Percentiles rank a stretch among this genome's conserved stretches.
phyloP scores from a whole-genome alignment of 2,113 vertebrate species.

The Mungos mungo region DNA sequence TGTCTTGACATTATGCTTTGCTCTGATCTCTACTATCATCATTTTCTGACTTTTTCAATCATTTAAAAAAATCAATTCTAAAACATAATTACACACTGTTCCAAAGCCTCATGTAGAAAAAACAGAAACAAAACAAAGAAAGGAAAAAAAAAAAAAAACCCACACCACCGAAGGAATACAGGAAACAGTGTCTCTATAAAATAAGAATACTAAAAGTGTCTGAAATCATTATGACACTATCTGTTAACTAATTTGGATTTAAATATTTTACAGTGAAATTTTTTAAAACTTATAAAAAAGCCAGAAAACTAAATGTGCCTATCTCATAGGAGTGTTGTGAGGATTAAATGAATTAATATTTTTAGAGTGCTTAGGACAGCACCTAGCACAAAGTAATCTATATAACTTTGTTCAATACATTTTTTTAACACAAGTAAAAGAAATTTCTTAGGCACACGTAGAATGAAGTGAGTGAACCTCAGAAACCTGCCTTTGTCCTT shows the following conservation, averaged over 20 bases:
- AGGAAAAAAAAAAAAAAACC: background rate
- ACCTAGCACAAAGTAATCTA: background rate
- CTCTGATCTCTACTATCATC: background rate
- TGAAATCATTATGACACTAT: no score
- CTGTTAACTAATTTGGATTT: no score
- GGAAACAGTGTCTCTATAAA: background rate
- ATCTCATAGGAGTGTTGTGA: background rate
- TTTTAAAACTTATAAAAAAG: background rate
- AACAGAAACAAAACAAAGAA: background rate
- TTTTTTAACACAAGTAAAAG: background rate
- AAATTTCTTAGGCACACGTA: background rate
- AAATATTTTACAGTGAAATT: no score
- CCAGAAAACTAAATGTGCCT: background rate
- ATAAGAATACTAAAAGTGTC: background rate
- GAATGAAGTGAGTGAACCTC: background rate
- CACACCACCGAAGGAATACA: background rate
- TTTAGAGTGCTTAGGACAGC: background rate
- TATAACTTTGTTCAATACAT: background rate
- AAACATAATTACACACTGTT: background rate
- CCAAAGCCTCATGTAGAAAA: background rate
- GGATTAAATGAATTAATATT: background rate
- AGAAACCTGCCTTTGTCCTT: background rate
- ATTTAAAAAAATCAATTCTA: background rate
- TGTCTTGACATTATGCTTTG: conserved; percentile 42
- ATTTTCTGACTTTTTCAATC: conserved; percentile 36